Conservation (phyloP, 1,140 invertebrate genomes). For the Hycleus cichorii region DNA sequence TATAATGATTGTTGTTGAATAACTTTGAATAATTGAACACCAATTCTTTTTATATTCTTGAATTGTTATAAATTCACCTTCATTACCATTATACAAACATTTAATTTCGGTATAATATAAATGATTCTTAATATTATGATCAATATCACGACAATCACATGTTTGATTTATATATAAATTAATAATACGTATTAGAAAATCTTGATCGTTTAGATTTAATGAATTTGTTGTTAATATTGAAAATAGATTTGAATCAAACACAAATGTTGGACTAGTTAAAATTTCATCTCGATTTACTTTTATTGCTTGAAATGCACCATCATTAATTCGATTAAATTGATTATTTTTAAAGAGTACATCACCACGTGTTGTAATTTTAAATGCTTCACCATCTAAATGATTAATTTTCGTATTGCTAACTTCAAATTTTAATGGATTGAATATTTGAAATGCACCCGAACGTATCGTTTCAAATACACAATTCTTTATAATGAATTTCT, state of each 20-base stretch:
- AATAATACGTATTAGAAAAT: constrained; percentile 49
- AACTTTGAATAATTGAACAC: constrained; percentile 31
- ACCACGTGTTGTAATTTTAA: constrained; percentile 53
- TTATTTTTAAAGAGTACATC: constrained; percentile 60
- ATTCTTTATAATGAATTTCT: constrained; percentile 57
- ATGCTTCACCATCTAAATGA: constrained; percentile 55
- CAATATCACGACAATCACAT: constrained; percentile 52
- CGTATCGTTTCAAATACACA: constrained; percentile 48
- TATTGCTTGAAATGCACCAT: constrained; percentile 56
- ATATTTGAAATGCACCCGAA: constrained; percentile 50
- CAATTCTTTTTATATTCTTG: constrained; percentile 27
- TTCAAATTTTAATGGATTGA: constrained; percentile 44
- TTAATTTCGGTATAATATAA: constrained; percentile 30
- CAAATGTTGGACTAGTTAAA: constrained; percentile 44
- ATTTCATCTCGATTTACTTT: constrained; percentile 45
- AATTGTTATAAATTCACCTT: constrained; percentile 25
- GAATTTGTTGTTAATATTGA: constrained; percentile 48
- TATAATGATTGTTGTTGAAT: constrained; percentile 31
- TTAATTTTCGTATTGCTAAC: constrained; percentile 47
- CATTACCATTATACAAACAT: constrained; percentile 19
- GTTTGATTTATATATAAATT: constrained; percentile 51
- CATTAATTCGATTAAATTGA: constrained; percentile 47
- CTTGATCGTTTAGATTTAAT: constrained; percentile 49
- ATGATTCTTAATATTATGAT: constrained; percentile 27
- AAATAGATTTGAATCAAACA: constrained; percentile 60